A percentile compares a stretch with the other conserved stretches of the same genome.
phyloP scores from a whole-genome alignment of 2,888 invertebrate genomes.

The Hyppa rectilinea region DNA sequence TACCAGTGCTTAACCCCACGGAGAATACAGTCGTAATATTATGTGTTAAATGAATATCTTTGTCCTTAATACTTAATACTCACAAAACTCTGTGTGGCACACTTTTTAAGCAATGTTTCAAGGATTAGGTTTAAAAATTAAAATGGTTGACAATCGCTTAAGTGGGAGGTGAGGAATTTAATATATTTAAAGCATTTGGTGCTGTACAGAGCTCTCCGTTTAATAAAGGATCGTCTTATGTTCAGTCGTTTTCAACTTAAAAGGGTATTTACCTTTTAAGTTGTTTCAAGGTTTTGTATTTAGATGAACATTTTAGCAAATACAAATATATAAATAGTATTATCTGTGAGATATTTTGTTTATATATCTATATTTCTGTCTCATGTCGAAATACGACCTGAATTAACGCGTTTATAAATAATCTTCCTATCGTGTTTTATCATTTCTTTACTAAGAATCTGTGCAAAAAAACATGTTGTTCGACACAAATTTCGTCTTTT shows the following conservation, averaged over 20 bases:
- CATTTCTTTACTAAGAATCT: not conserved
- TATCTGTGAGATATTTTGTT: not conserved
- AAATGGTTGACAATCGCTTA: slow-evolving; percentile 58
- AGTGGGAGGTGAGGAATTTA: slow-evolving; percentile 50
- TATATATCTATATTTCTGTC: too few relatives aligned
- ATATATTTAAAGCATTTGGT: slow-evolving; percentile 56
- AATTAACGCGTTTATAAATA: not conserved
- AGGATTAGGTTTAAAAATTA: slow-evolving; percentile 56
- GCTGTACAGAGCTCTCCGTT: slow-evolving; percentile 35
- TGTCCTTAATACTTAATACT: slow-evolving; percentile 30
- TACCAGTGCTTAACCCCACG: too few relatives aligned
- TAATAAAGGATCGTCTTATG: slow-evolving; percentile 43
- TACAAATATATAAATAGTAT: not conserved
- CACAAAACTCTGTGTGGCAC: slow-evolving; percentile 16
- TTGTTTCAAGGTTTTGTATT: not conserved
- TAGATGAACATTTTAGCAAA: not conserved
- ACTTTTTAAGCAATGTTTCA: slow-evolving; percentile 34
- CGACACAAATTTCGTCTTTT: not conserved
- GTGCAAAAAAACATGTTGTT: not conserved
- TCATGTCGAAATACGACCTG: not conserved
- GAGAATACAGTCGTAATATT: slow-evolving; percentile 2
- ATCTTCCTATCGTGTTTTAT: not conserved
- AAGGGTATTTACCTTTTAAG: too few relatives aligned
- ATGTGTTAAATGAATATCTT: slow-evolving; percentile 23
- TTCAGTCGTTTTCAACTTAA: slow-evolving; percentile 29